Evolutionary conservation across 2,113 vertebrate species (phyloP), one percentile per base, ranked within the genome.

Genomic region (Lanius collurio): DNA sequence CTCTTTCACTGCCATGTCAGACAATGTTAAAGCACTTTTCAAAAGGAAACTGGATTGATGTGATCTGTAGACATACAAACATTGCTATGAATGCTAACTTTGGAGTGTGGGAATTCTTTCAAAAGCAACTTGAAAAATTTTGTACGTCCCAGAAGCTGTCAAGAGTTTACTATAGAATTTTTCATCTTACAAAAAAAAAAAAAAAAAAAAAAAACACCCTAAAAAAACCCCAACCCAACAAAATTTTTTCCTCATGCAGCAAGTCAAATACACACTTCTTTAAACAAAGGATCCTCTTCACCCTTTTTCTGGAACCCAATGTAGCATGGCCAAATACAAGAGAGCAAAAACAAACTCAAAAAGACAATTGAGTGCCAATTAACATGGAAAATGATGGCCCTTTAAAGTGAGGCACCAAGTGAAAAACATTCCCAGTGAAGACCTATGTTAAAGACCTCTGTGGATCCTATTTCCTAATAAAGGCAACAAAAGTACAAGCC

Each of bases 41-140:
- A 82, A 79, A 87, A 94, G n/a, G 44, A 77, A 92, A 44, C 46
- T 79, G 28, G 42, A 89, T 41, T 37, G 57, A 70, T 96, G 60
- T 76, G 50, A 75, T 83, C 83, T 85, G 47, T 22, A 73, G 53
- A 85, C 42, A 87, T 49, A 39, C 57, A 79, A 91, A 88, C 21
- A 55, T 14, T 83, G 30, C 50, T 83, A 55, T 35, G 60, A 80
- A 67, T 76, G 30, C 24, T 79, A 63, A 94, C 35, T 87, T 39
- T 47, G 33, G 37, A 49, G 16, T 3, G 6, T 28, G 20, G 15
- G 24, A 89, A 53, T 79, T 91, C 77, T 90, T 93, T 70, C 57
- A 86, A 65, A 89, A 15, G 33, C 74, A 92, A 57, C 44, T 78
- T 93, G 52, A 94, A 60, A 90, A 93, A 70, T 69, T 57, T 86